Base-by-base conservation (phyloP, 2,113 vertebrate species). In the Atlantisia rogersi region DNA sequence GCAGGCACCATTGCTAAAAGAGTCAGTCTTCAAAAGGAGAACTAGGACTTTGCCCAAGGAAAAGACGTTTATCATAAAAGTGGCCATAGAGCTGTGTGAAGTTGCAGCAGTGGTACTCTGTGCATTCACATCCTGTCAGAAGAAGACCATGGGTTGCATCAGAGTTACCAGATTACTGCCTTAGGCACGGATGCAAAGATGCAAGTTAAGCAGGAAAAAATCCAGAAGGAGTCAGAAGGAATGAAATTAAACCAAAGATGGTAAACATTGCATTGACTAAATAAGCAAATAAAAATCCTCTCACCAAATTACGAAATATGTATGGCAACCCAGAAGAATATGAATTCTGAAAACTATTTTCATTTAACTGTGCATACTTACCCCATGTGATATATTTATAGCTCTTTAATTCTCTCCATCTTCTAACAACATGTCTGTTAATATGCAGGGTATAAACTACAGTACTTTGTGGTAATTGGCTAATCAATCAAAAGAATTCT, bases 401-500 rank as follows among this genome's bases (percentile, higher is more conserved):
- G 48, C 37, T 82, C 37, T 81, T 92, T 95, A 84, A 83, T 93
- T 96, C 37, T 37, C 70, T 92, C 44, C 6, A 32, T 71, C 9
- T 56, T 52, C 74, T 95, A 81, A 84, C 94, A 94, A 80, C 35
- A 64, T 19, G 32, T 10, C 65, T 93, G 74, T 95, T 97, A 95
- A 94, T 95, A 92, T 75, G 39, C 46, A 92, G 70, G 78, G 50
- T 86, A 90, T 90, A 91, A 97, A 68, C 50, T 65, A 84, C 31
- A 63, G 60, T 92, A 75, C 48, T 96, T 94, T 82, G 50, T 53
- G 59, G 65, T 97, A 97, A 97, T 95, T 95, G 77, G 68, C 79
- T 95, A 97, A 97, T 97, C 91, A 96, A 79, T 97, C 94, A 97
- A 96, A 94, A 74, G 32, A 88, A 90, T 84, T 96, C 85, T 96